These are phyloP conservation scores for Gastrophysa polygoni DNA, from an alignment of 2,888 invertebrate genomes.

Conservation along the genomic window DNA sequence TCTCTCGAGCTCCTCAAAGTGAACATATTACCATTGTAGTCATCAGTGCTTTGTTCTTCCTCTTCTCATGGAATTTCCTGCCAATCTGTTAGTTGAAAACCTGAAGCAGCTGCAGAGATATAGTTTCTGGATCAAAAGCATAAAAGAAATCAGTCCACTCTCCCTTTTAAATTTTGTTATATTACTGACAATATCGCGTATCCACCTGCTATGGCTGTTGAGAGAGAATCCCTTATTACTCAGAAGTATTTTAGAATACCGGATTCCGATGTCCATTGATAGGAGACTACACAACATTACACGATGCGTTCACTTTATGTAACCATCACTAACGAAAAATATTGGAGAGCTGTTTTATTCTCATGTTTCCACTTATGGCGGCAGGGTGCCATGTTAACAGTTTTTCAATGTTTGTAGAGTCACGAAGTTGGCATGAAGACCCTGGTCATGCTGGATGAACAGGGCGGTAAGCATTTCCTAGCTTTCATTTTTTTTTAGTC, in stretches of 20 bases:
- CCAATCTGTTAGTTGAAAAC: no score
- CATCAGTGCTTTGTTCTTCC: no score
- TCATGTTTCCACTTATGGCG: constrained; percentile 8
- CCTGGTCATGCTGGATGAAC: constrained; percentile 99
- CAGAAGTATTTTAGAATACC: not conserved
- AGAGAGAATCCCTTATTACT: not conserved
- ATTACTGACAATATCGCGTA: no score
- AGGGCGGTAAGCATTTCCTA: constrained; percentile 94
- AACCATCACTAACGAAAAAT: not conserved
- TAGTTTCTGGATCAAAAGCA: no score
- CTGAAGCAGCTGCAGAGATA: no score
- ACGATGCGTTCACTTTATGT: not conserved
- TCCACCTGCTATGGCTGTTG: not conserved
- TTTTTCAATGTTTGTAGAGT: constrained; percentile 81
- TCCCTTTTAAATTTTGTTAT: no score
- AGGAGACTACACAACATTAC: constrained; percentile 9
- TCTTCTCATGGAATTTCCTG: no score
- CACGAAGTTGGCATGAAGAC: constrained; percentile 99
- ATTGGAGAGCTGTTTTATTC: not conserved
- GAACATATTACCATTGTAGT: no score
- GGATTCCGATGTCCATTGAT: not conserved
- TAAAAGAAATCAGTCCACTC: no score
- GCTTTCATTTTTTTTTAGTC: constrained; percentile 40
- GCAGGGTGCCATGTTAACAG: constrained; percentile 39
- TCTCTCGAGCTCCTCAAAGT: no score